A percentile compares a stretch with the other conserved stretches of the same genome.
Conservation (phyloP, 1,140 invertebrate species). For the Mya arenaria region DNA sequence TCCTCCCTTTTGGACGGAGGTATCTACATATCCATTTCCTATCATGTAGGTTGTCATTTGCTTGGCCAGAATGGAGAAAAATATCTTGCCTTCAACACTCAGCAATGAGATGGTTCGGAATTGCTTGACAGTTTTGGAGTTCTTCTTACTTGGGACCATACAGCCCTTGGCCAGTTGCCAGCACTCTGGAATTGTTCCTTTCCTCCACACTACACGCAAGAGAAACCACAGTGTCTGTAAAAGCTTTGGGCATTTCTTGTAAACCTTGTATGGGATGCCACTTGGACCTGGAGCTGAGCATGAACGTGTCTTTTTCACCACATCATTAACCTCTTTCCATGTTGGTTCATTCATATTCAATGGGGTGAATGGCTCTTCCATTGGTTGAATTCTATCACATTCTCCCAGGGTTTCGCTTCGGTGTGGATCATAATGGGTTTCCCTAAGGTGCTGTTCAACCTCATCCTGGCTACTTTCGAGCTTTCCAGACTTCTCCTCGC, state of each 20-base stretch:
- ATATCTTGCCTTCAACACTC: slow-evolving; percentile 47
- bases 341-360: not conserved
- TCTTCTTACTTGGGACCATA: slow-evolving; percentile 32
- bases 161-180: slow-evolving; percentile 38
- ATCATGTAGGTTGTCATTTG: not conserved
- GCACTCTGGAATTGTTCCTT: not conserved
- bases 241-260: slow-evolving; percentile 26
- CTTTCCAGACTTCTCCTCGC: not conserved
- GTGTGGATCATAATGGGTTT: not conserved
- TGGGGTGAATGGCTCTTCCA: not conserved
- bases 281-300: slow-evolving; percentile 28
- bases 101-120: slow-evolving; percentile 44
- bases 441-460: slow-evolving; percentile 7
- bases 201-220: slow-evolving; percentile 29
- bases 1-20: slow-evolving; percentile 11
- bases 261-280: slow-evolving; percentile 23
- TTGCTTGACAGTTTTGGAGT: slow-evolving; percentile 35
- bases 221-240: slow-evolving; percentile 1
- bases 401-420: not conserved
- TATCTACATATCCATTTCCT: not conserved
- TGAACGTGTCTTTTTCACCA: slow-evolving; percentile 13
- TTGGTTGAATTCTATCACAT: not conserved
- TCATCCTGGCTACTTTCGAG: slow-evolving; percentile 21
- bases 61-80: slow-evolving; percentile 29
- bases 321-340: not conserved